Evolutionary conservation across 1,140 invertebrate genomes (phyloP).

Genomic region (Orussus abietinus): DNA sequence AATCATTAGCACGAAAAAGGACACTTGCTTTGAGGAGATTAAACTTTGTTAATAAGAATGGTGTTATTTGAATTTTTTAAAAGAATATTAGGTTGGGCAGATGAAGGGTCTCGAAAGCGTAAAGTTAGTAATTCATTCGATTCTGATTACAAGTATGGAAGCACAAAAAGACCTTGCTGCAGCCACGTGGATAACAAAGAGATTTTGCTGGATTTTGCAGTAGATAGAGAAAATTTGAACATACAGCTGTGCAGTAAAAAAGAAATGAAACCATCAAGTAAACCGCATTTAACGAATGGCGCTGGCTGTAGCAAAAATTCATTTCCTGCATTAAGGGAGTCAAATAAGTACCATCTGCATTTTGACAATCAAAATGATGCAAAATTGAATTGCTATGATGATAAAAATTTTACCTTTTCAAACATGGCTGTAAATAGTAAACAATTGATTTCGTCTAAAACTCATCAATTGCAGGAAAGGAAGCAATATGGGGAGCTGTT

Average conservation of each 20-base stretch:
- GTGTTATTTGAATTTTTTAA: slow-evolving; percentile 38
- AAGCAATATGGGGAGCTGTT: slow-evolving; percentile 39
- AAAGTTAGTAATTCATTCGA: slow-evolving; percentile 13
- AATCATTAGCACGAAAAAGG: too few species aligned
- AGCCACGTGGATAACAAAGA: slow-evolving; percentile 14
- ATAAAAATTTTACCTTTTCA: slow-evolving; percentile 8
- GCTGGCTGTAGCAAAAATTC: too few species aligned
- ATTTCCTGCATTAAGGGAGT: slow-evolving; percentile 6
- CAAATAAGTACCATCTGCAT: slow-evolving; percentile 7
- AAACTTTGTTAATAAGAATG: slow-evolving; percentile 18
- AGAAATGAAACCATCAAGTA: slow-evolving; percentile 7
- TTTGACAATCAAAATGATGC: slow-evolving; percentile 10
- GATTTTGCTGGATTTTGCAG: slow-evolving; percentile 15
- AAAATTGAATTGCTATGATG: slow-evolving; percentile 7
- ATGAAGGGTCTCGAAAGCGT: slow-evolving; percentile 32
- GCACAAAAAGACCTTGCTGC: slow-evolving; percentile 26
- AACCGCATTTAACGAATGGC: not conserved
- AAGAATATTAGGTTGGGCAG: slow-evolving; percentile 34
- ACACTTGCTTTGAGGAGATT: too few species aligned
- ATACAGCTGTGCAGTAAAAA: slow-evolving; percentile 13
- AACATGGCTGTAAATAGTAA: slow-evolving; percentile 1
- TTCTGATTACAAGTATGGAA: slow-evolving; percentile 10
- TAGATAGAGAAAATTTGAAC: slow-evolving; percentile 23
- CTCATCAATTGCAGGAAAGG: slow-evolving; percentile 32
- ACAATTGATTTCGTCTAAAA: slow-evolving; percentile 26